Conservation (phyloP, 1,140 invertebrate species). For the Trichogramma pretiosum region DNA sequence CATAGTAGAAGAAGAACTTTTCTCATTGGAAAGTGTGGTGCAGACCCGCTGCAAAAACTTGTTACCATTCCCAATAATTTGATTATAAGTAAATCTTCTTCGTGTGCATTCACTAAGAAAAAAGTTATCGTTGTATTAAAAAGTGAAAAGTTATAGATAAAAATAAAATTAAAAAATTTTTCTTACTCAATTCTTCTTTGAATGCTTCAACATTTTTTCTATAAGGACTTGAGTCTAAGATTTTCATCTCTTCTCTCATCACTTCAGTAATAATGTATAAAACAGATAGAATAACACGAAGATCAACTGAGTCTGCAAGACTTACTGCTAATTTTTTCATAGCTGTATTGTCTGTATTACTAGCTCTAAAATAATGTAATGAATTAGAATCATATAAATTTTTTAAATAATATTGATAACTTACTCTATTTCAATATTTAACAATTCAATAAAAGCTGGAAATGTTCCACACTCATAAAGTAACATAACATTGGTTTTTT, state of each 20-base stretch:
- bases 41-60: constrained; percentile 84
- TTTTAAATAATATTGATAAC: constrained; percentile 23
- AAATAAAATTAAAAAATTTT: constrained; percentile 8
- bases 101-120: constrained; percentile 41
- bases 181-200: constrained; percentile 67
- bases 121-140: constrained; percentile 13
- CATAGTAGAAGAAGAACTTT: constrained; percentile 92
- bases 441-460: constrained; percentile 77
- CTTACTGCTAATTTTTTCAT: constrained; percentile 83
- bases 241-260: constrained; percentile 60
- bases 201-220: constrained; percentile 65
- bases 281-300: constrained; percentile 85
- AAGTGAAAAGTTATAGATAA: constrained; percentile 7
- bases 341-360: constrained; percentile 61
- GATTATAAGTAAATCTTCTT: constrained; percentile 77
- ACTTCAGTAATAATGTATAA: constrained; percentile 92
- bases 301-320: constrained; percentile 81
- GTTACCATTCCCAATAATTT: constrained; percentile 91
- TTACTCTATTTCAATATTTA: constrained; percentile 91
- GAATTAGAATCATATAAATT: constrained; percentile 10
- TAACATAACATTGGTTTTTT: constrained; percentile 74
- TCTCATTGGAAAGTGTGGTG: constrained; percentile 95
- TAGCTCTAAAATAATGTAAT: constrained; percentile 51
- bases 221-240: constrained; percentile 58
- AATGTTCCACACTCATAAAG: constrained; percentile 85